These are phyloP conservation scores for Sciurus niger DNA, from an alignment of 2,113 vertebrate species.

Conservation along the genomic window DNA sequence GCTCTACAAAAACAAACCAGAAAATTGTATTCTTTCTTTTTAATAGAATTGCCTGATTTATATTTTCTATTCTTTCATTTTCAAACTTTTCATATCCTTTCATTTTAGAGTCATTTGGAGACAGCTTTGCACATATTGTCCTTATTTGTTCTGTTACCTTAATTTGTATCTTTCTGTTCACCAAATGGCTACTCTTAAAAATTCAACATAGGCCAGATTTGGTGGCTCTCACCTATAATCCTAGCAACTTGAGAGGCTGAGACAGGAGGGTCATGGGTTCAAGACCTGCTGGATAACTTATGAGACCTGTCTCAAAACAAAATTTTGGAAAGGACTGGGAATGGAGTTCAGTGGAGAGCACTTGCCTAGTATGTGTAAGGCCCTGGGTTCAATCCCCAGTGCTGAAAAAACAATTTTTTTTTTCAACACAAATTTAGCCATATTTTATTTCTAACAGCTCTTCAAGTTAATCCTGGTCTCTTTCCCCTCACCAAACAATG, in stretches of 20 bases:
- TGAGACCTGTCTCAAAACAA: too few species aligned
- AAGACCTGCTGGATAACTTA: too few species aligned
- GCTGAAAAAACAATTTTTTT: not conserved
- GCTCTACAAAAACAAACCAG: too few species aligned
- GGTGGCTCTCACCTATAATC: too few species aligned
- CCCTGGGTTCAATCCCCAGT: not conserved
- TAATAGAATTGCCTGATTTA: not conserved
- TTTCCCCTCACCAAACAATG: not conserved
- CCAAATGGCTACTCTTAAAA: constrained; percentile 14
- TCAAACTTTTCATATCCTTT: constrained; percentile 3
- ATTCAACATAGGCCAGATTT: not conserved
- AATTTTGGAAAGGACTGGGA: too few species aligned
- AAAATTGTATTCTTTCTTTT: not conserved
- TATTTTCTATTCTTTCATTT: constrained; percentile 49
- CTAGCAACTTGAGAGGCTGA: too few species aligned
- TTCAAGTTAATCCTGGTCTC: not conserved
- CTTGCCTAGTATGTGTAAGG: too few species aligned
- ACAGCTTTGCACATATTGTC: not conserved
- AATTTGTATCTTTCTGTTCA: constrained; percentile 21
- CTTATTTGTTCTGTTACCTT: not conserved
- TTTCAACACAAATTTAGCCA: not conserved
- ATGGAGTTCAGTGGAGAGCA: too few species aligned
- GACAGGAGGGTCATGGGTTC: too few species aligned
- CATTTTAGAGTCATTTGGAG: constrained; percentile 18
- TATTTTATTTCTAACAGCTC: not conserved